Conservation (phyloP, 1,140 invertebrate genomes). For the Galleria mellonella region DNA sequence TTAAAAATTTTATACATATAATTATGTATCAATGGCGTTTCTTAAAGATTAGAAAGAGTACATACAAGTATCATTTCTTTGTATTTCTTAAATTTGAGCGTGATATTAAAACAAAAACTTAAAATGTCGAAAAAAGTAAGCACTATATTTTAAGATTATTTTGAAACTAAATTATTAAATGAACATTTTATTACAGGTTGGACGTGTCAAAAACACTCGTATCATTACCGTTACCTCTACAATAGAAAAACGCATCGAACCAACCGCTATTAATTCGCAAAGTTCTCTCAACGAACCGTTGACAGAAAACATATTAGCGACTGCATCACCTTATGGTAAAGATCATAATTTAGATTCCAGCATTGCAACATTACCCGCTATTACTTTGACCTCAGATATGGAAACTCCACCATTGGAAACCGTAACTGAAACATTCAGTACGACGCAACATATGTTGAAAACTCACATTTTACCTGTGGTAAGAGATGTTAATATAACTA, state of each 20-base stretch:
- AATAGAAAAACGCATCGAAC: constrained; percentile 83
- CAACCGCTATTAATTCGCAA: constrained; percentile 74
- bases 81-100: no score
- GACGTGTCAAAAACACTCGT: constrained; percentile 89
- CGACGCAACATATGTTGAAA: constrained; percentile 89
- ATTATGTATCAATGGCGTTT: no score
- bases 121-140: no score
- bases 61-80: no score
- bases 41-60: no score
- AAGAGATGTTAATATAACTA: constrained; percentile 80
- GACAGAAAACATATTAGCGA: constrained; percentile 90
- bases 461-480: constrained; percentile 90
- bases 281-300: constrained; percentile 81
- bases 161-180: constrained; percentile 11
- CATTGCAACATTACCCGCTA: constrained; percentile 86
- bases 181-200: constrained; percentile 78
- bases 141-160: no score
- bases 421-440: constrained; percentile 92
- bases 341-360: constrained; percentile 84
- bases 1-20: no score
- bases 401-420: constrained; percentile 90
- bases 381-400: constrained; percentile 82
- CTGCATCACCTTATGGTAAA: constrained; percentile 83
- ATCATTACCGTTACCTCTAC: constrained; percentile 90
- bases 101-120: no score